Base-by-base conservation (phyloP, 2,113 vertebrate species). In the human region DNA sequence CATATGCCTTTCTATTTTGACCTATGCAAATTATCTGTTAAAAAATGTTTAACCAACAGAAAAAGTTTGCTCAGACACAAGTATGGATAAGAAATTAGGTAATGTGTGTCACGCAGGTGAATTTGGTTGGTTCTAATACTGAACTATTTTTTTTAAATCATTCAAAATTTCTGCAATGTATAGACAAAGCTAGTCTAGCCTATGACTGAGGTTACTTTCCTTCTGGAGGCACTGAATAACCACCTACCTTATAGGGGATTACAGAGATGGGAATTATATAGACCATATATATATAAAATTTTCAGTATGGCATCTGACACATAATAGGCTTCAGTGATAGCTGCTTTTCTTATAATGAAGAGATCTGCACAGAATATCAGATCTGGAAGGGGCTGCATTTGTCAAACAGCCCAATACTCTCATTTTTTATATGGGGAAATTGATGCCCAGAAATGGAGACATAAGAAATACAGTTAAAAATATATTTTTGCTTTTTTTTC, bases 211-310 rank as follows among this genome's bases (percentile, higher is more conserved):
- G 52, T 72, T 25, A 93, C 64, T 90, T 90, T 90, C 73, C 80
- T 86, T 80, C n/a, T 90, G 52, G n/a, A 80, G 8, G 80, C 45
- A 81, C 20, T 80, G 27, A 45, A 48, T 92, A 89, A 68, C 4
- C 52, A 89, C 5, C 25, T 79, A 57, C 32, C 48, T 85, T 11
- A 92, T 1, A 76, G 52, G 40, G 32, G 43, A 73, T 73, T 85
- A 89, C 30, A 79, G 91, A 84, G n/a, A 61, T 97, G 57, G 18
- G 22, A 76, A 88, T 64, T 75, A 78, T 30, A 70, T 61, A 97
- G 14, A 70, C 1, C 23, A 86, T 50, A 81, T 40, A 83, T 64
- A 83, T 64, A 35, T 79, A 88, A 88, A 92, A 50, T 89, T 92
- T 9, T 76, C 30, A 78, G 11, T 66, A 52, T 72, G 76, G 45